Percentiles rank a stretch among this genome's conserved stretches.
Evolutionary conservation across 2,888 invertebrate genomes (phyloP).

Genomic region (Zeuzera pyrina): DNA sequence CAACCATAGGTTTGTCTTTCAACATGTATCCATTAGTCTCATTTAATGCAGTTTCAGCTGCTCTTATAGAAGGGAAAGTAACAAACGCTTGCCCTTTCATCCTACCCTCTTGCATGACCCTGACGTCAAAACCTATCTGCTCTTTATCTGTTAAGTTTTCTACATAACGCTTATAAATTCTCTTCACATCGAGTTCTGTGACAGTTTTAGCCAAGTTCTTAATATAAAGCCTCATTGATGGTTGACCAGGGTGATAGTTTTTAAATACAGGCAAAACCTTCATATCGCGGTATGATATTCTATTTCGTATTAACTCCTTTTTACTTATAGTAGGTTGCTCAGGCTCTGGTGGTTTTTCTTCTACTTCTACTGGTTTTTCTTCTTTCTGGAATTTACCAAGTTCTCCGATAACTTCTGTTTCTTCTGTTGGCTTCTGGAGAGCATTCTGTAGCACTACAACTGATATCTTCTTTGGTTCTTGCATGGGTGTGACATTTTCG

Average conservation of each 20-base stretch:
- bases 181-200: constrained; percentile 80
- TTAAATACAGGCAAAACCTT: constrained; percentile 84
- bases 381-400: constrained; percentile 57
- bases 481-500: constrained; percentile 39
- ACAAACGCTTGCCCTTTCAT: constrained; percentile 98
- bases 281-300: constrained; percentile 81
- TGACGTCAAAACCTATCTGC: constrained; percentile 75
- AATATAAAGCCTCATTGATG: constrained; percentile 89
- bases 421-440: constrained; percentile 37
- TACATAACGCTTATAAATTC: constrained; percentile 81
- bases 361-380: constrained; percentile 25
- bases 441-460: constrained; percentile 52
- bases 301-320: constrained; percentile 77
- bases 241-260: constrained; percentile 87
- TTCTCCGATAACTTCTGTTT: constrained; percentile 50
- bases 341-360: constrained; percentile 21
- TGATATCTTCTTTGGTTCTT: constrained; percentile 58
- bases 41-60: constrained; percentile 82
- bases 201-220: constrained; percentile 92
- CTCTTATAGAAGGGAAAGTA: constrained; percentile 79
- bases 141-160: constrained; percentile 47
- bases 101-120: constrained; percentile 93
- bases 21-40: constrained; percentile 92
- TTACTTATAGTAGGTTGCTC: constrained; percentile 69
- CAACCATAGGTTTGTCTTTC: constrained; percentile 92